These are phyloP conservation scores for Capromys pilorides DNA, from an alignment of 2,797 vertebrate genomes.

Conservation along the genomic window DNA sequence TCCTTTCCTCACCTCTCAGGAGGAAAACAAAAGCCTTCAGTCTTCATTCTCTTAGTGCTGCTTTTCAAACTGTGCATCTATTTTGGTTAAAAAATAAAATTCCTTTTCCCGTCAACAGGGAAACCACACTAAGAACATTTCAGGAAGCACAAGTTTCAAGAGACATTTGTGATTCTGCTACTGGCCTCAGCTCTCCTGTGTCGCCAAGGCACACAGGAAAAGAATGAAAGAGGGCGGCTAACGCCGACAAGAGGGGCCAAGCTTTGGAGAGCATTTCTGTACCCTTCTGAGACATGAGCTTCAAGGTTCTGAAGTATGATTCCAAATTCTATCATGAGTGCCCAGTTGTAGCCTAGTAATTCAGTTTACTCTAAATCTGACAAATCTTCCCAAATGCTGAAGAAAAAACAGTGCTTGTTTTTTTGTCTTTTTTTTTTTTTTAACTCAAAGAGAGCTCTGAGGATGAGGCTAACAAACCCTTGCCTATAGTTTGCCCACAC, in stretches of 20 bases:
- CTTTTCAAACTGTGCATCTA: constrained; percentile 36
- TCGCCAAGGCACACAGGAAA: constrained; percentile 34
- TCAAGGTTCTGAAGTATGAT: not conserved
- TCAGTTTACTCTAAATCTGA: not conserved
- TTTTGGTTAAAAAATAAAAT: constrained; percentile 32
- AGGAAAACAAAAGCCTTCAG: not conserved
- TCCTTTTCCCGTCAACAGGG: not conserved
- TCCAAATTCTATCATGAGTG: not conserved
- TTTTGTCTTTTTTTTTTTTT: not conserved
- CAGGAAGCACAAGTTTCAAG: not conserved
- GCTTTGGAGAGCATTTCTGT: not conserved
- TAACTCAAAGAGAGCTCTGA: not conserved
- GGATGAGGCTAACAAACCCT: not conserved
- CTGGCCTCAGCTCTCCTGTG: not conserved
- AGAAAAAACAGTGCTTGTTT: not conserved
- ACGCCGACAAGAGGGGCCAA: not conserved
- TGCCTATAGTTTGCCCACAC: not conserved
- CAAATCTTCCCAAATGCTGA: not conserved
- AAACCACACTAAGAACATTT: constrained; percentile 12
- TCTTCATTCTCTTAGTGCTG: not conserved
- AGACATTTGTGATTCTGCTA: constrained; percentile 53
- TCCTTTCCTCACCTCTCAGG: not conserved
- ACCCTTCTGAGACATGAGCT: not conserved
- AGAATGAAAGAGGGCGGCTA: not conserved
- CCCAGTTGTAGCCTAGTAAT: not conserved